Base-by-base conservation (phyloP, 2,888 invertebrate genomes). In the Nyleta sp. region DNA sequence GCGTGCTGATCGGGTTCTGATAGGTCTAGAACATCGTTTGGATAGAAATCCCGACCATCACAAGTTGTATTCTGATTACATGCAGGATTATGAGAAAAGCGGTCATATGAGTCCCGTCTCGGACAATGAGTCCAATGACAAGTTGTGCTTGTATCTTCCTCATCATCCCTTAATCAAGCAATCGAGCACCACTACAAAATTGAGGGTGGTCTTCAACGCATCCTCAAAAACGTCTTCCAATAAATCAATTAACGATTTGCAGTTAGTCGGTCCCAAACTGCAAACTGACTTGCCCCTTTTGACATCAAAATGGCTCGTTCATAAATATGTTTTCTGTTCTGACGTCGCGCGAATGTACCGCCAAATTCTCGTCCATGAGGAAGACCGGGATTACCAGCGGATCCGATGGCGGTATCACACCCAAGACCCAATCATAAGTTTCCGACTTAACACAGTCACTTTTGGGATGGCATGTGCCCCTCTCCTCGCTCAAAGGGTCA, bases 381-480 rank as follows among this genome's bases (percentile, higher is more conserved):
- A 42, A 0, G 57, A 57, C 11, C 22, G 57, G 1, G 57, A 57
- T 8, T 24, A 7, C 13, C 57, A 57, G 24, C 18, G 57, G 7
- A 42, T 57, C 6, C 18, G 33, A 1, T 57, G 57, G 42, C 24
- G 40, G 7, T 11, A n/a, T 11, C 2, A 8, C 10, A 22, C 40
- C 10, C 0, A 0, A 8, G 24, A 42, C 3, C 22, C 22, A 10
- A 28, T 57, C 1, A 4, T 1, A 1, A 31, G 38, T 2, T 78
- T 46, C 17, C 67, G 44, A 1, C 48, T 78, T 0, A 18, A 33
- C 5, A 64, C 71, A 1, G 77, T 65, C 13, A 59, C 65, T 1
- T 77, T 44, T 28, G 77, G 71, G 4, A 24, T 46, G 40, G 33
- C 77, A 2, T 24, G 59, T 3, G 77, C 77, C 10, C 67, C 72